Base-by-base conservation (phyloP, 2,113 vertebrate species). In the Synodontis membranacea region DNA sequence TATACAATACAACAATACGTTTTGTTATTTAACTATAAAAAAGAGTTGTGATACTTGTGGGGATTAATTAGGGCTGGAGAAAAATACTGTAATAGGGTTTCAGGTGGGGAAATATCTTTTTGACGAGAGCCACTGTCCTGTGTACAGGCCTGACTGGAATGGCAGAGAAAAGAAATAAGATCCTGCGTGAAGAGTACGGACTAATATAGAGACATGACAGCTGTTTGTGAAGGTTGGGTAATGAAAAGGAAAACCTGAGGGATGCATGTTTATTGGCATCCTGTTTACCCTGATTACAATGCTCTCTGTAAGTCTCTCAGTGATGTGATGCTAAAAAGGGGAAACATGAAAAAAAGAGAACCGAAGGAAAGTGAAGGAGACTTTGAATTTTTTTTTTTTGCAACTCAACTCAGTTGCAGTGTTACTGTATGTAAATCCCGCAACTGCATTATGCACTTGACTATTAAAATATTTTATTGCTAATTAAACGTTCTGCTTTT, bases 391-490 rank as follows among this genome's bases (percentile, higher is more conserved):
- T n/a, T n/a, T n/a, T n/a, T n/a, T n/a, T n/a, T n/a, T n/a, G n/a
- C n/a, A n/a, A n/a, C n/a, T n/a, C n/a, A n/a, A n/a, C n/a, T 21
- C 23, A n/a, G 52, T 80, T 58, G 4, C 21, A 58, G 2, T 28
- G 4, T 28, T 21, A 56, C 52, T 58, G 44, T 94, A 93, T 93
- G 93, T 94, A 92, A 93, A 91, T 92, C 86, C 90, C 88, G 91
- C 93, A 93, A 91, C 89, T 92, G 92, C 92, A 94, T 94, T 93
- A 94, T 92, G 90, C 93, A 91, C 93, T 94, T 93, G 92, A 94
- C 93, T 93, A 92, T 90, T 91, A 90, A 89, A 90, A 92, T 93
- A 91, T 88, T 93, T 91, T 93, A 91, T 92, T 90, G 92, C 91
- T 94, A 94, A 95, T 95, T 95, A 93, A 88, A 91, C 89, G 91